Evolutionary conservation across 2,113 vertebrate genomes (phyloP), one percentile per base, ranked within the genome.

Genomic region (Columba livia): DNA sequence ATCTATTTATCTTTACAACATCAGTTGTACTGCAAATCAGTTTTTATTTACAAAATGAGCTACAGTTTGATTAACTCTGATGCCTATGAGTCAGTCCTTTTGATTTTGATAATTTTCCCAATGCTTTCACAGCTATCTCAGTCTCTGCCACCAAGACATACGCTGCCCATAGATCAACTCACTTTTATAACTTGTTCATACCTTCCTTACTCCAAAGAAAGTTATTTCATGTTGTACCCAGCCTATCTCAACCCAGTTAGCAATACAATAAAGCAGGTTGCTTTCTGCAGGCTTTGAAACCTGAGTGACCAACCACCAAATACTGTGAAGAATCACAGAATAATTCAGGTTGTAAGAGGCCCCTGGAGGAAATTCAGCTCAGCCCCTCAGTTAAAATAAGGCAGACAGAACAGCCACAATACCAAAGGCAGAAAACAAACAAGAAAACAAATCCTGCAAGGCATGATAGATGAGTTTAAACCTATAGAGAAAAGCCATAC

Each of bases 41-140:
- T 67, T 88, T 71, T 88, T n/a, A 34, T 64, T 67, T 87, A 72
- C 87, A 70, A 26, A 88, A 85, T 23, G 21, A 88, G 16, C 20
- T 53, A 14, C 10, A 21, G 11, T 89, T 58, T 24, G 60, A 40
- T 82, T 47, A 34, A 66, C 47, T n/a, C 34, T 13, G 25, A 71
- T 34, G 48, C 53, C n/a, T 66, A 2, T 61, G 69, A 84, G 28
- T 84, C 73, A 84, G 32, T 5, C 36, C 56, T 89, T 89, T 70
- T 57, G 18, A 66, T 72, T 85, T 69, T 65, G 42, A 36, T 34
- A 29, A 32, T 67, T 47, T 65, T 38, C 54, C 20, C 42, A 38
- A 8, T 0, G 3, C 31, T 74, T 92, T 32, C 34, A 18, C 10
- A 87, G 19, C 28, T 42, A 16, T 15, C 38, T 80, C 60, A 26